Conservation (phyloP, 2,888 invertebrate species). For the Notocelia uddmanniana region DNA sequence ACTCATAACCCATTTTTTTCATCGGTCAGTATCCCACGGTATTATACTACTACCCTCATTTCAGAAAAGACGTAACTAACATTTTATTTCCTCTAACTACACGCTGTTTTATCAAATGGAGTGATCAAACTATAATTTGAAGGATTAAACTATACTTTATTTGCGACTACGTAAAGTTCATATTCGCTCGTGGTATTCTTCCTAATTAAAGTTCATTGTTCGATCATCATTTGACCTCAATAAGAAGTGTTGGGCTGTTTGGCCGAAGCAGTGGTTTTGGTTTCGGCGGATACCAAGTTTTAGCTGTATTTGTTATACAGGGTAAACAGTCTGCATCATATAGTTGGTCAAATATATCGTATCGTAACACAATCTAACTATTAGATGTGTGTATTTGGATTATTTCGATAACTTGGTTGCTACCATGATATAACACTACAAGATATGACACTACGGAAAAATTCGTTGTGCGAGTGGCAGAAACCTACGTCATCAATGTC, state of each 20-base stretch:
- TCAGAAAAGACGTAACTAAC: not conserved
- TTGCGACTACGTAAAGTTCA: not conserved
- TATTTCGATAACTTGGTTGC: too few species aligned
- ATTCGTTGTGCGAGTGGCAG: too few species aligned
- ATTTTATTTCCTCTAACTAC: not conserved
- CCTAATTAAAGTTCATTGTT: slow-evolving; percentile 34
- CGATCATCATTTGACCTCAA: slow-evolving; percentile 35
- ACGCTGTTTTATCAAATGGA: not conserved
- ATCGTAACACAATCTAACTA: too few species aligned
- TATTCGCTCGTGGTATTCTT: not conserved
- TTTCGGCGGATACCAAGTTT: slow-evolving; percentile 15
- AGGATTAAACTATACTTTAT: not conserved
- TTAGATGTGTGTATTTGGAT: too few species aligned
- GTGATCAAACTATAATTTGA: not conserved
- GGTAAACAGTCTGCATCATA: not conserved
- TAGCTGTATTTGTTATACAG: not conserved
- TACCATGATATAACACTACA: too few species aligned
- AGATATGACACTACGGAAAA: too few species aligned
- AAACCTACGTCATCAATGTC: too few species aligned
- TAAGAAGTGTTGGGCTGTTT: slow-evolving; percentile 17
- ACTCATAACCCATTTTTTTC: slow-evolving; percentile 20
- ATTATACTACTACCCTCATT: not conserved
- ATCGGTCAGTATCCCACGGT: slow-evolving; percentile 27
- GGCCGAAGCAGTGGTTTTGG: slow-evolving; percentile 12
- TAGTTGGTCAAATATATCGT: too few species aligned